A percentile compares a stretch with the other conserved stretches of the same genome.
Evolutionary conservation across 2,888 invertebrate species (phyloP).

Genomic region (Arge pagana): DNA sequence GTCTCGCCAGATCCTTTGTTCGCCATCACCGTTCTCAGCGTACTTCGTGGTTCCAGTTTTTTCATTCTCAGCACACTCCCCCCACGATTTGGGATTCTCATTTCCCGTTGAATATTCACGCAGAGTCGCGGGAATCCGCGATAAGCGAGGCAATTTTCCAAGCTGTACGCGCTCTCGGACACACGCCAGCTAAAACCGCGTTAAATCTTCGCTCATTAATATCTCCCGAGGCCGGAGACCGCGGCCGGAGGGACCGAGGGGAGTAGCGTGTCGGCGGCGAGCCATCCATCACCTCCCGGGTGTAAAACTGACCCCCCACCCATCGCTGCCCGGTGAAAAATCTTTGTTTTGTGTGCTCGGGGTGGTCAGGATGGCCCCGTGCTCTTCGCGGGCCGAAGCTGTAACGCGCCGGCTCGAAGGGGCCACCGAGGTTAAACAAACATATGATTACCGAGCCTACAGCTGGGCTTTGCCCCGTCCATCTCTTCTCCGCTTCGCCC

Average conservation of each 20-base stretch:
- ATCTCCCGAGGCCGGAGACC: slow-evolving; percentile 31
- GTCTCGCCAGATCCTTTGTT: too few relatives aligned
- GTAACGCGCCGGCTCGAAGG: slow-evolving; percentile 42
- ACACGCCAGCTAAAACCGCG: slow-evolving; percentile 50
- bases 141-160: too few relatives aligned
- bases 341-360: slow-evolving; percentile 49
- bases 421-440: slow-evolving; percentile 59
- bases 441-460: slow-evolving; percentile 58
- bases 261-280: slow-evolving; percentile 38
- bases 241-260: slow-evolving; percentile 24
- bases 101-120: slow-evolving; percentile 3
- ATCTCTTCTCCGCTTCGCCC: slow-evolving; percentile 5
- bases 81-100: not conserved
- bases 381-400: slow-evolving; percentile 10
- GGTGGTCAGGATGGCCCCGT: slow-evolving; percentile 43
- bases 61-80: slow-evolving; percentile 2
- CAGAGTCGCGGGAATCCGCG: slow-evolving; percentile 8
- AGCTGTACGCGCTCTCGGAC: not conserved
- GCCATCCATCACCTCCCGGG: slow-evolving; percentile 49
- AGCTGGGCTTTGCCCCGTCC: slow-evolving; percentile 53
- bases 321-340: slow-evolving; percentile 32
- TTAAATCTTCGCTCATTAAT: slow-evolving; percentile 54
- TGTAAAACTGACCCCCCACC: slow-evolving; percentile 25
- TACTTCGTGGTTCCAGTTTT: slow-evolving; percentile 2
- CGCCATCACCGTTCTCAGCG: slow-evolving; percentile 1